phyloP scores from a whole-genome alignment of 1,140 invertebrate genomes.

The Elymnias hypermnestra region DNA sequence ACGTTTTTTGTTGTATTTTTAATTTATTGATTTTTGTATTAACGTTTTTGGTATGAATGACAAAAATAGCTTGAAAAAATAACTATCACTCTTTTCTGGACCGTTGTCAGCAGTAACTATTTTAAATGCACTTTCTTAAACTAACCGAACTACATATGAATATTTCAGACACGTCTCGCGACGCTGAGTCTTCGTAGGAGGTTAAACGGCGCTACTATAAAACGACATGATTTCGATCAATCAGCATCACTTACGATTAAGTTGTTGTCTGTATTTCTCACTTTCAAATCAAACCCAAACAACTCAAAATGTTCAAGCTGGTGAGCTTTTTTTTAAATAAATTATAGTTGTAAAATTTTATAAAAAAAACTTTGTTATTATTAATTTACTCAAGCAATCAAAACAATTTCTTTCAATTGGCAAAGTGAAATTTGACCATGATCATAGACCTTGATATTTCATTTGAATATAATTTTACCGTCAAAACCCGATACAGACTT shows the following conservation, averaged over 20 bases:
- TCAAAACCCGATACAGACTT: neutral
- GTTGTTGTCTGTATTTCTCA: slow-evolving; percentile 17
- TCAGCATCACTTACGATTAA: slow-evolving; percentile 26
- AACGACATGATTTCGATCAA: slow-evolving; percentile 11
- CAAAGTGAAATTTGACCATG: too few relatives aligned
- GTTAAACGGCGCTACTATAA: slow-evolving; percentile 28
- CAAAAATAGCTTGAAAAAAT: too few relatives aligned
- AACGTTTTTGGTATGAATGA: too few relatives aligned
- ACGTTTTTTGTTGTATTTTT: too few relatives aligned
- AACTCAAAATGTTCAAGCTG: slow-evolving; percentile 28
- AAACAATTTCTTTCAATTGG: neutral
- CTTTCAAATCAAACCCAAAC: slow-evolving; percentile 17
- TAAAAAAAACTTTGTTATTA: neutral
- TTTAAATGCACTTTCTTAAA: neutral
- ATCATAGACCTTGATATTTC: too few relatives aligned
- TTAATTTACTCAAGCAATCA: neutral
- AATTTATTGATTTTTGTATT: too few relatives aligned
- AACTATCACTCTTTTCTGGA: too few relatives aligned
- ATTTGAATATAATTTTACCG: neutral
- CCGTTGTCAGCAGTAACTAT: too few relatives aligned
- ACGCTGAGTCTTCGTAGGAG: slow-evolving; percentile 35
- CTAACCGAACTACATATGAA: slow-evolving; percentile 3
- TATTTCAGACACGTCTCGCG: slow-evolving; percentile 33
- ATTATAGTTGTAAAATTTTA: too few relatives aligned
- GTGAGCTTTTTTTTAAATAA: slow-evolving; percentile 15